A percentile compares a stretch with the other conserved stretches of the same genome.
Evolutionary conservation across 2,113 vertebrate species (phyloP).

Genomic region (Irena cyanogastra): DNA sequence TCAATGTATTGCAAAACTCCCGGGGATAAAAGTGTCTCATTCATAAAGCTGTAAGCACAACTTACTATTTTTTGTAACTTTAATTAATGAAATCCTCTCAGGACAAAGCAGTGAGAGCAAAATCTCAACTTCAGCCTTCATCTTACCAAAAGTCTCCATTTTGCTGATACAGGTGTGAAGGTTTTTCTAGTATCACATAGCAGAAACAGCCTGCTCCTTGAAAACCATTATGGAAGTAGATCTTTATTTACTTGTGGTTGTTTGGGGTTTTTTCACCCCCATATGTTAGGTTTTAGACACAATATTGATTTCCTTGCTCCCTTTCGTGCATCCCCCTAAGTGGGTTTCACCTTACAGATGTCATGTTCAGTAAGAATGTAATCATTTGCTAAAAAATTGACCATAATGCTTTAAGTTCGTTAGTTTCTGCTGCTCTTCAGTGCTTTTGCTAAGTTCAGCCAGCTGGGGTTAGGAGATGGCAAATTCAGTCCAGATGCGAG

Average conservation of each 20-base stretch:
- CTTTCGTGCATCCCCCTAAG: not conserved
- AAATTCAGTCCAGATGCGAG: not conserved
- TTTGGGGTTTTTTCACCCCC: accelerated
- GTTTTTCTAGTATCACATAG: not conserved
- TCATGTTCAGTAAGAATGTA: not conserved
- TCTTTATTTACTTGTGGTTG: not conserved
- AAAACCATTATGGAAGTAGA: not conserved
- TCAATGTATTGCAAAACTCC: not conserved
- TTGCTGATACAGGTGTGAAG: not conserved
- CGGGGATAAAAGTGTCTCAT: not conserved
- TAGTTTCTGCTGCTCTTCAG: not conserved
- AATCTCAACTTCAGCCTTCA: not conserved
- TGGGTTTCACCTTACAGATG: not conserved
- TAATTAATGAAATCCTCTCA: not conserved
- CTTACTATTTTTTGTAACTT: not conserved
- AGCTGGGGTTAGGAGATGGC: not conserved
- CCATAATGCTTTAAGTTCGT: not conserved
- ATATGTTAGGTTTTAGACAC: not conserved
- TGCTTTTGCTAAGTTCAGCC: not conserved
- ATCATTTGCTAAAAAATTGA: not conserved
- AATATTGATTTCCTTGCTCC: not conserved
- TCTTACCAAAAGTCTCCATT: not conserved
- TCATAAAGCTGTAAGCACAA: not conserved
- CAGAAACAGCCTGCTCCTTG: not conserved
- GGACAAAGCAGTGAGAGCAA: not conserved